phyloP scores from a whole-genome alignment of 2,113 vertebrate genomes.

The Apodemus speciosus region DNA sequence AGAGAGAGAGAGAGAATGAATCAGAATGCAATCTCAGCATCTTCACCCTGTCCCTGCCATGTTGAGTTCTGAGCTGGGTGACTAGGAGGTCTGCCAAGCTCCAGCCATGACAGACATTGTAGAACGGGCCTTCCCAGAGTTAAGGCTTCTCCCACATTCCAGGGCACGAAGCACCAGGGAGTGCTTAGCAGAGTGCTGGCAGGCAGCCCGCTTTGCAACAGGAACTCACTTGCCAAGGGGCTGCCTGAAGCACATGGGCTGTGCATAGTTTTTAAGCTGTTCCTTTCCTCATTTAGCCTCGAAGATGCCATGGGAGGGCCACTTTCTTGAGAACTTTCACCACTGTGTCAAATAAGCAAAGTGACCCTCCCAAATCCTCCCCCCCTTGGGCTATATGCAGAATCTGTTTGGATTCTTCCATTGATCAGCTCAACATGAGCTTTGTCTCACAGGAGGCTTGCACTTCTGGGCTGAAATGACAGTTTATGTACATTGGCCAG shows the following conservation, averaged over 20 bases:
- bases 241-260: slow-evolving; percentile 54
- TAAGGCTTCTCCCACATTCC: slow-evolving; percentile 63
- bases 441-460: slow-evolving; percentile 55
- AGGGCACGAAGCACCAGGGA: slow-evolving; percentile 64
- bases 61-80: background rate
- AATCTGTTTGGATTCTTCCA: slow-evolving; percentile 68
- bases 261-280: background rate
- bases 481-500: slow-evolving; percentile 77
- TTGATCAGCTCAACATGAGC: slow-evolving; percentile 64
- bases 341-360: slow-evolving; percentile 63
- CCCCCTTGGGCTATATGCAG: slow-evolving; percentile 53
- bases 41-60: background rate
- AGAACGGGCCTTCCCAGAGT: background rate
- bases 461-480: slow-evolving; percentile 70
- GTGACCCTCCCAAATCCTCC: slow-evolving; percentile 77
- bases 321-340: slow-evolving; percentile 72
- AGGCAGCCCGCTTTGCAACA: slow-evolving; percentile 55
- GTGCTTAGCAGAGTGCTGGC: slow-evolving; percentile 74
- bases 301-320: slow-evolving; percentile 60
- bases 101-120: background rate
- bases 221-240: slow-evolving; percentile 67
- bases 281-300: slow-evolving; percentile 22
- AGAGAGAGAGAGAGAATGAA: no score
- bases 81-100: background rate
- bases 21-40: background rate